Percentiles rank a stretch among this genome's conserved stretches.
phyloP scores from a whole-genome alignment of 2,113 vertebrate species.

The Amia ocellicauda region DNA sequence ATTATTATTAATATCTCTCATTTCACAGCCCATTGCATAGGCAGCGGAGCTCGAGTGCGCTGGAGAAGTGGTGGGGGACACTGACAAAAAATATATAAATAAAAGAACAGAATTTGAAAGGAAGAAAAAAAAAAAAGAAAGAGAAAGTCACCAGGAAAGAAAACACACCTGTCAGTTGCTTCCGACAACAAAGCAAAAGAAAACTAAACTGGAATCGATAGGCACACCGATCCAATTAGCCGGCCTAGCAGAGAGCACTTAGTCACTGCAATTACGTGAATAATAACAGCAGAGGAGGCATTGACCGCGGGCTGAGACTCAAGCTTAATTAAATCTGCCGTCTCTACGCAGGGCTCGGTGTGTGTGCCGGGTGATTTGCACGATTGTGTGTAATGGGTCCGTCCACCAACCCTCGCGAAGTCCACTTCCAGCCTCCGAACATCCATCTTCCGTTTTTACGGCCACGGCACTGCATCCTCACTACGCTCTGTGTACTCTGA shows the following conservation, averaged over 20 bases:
- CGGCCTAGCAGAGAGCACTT: conserved; percentile 62
- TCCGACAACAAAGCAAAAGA: conserved; percentile 43
- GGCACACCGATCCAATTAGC: conserved; percentile 63
- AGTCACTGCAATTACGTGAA: conserved; percentile 68
- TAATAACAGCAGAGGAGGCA: conserved; percentile 52
- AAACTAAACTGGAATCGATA: conserved; percentile 65
- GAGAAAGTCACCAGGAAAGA: neutral
- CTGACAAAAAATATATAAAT: conserved; percentile 28
- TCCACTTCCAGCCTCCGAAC: too few species aligned
- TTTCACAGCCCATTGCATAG: conserved; percentile 61
- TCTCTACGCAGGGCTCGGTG: too few species aligned
- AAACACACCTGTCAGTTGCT: conserved; percentile 41
- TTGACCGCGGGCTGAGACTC: conserved; percentile 35
- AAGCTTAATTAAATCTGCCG: too few species aligned
- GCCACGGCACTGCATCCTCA: too few species aligned
- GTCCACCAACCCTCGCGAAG: conserved; percentile 20
- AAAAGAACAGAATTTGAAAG: conserved; percentile 32
- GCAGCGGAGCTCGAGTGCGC: conserved; percentile 19
- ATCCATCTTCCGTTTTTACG: too few species aligned
- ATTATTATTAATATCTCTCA: conserved; percentile 60
- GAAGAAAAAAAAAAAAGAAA: conserved; percentile 10
- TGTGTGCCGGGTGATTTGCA: too few species aligned
- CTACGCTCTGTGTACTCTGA: too few species aligned
- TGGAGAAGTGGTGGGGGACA: conserved; percentile 25
- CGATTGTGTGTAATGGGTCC: too few species aligned